phyloP scores from a whole-genome alignment of 2,888 invertebrate genomes.

The Aquatica leii region DNA sequence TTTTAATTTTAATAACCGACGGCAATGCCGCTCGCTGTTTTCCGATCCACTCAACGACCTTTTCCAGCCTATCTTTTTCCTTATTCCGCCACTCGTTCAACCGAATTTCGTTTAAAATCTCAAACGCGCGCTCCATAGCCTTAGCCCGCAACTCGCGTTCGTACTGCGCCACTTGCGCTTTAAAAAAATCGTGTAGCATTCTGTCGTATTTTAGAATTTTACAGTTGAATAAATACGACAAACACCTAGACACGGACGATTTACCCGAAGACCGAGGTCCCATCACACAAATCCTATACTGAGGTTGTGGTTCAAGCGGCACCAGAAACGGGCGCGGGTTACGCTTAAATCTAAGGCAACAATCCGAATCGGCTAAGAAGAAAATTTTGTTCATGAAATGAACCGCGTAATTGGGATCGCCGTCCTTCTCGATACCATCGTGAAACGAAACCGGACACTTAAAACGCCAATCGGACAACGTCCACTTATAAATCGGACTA shows the following conservation, averaged over 20 bases:
- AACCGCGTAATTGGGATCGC: slow-evolving; percentile 66
- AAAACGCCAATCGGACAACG: slow-evolving; percentile 67
- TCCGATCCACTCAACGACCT: slow-evolving; percentile 58
- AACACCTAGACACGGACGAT: slow-evolving; percentile 65
- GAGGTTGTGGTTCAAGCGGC: slow-evolving; percentile 66
- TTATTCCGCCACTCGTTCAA: slow-evolving; percentile 56
- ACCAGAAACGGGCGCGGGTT: slow-evolving; percentile 71
- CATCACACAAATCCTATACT: slow-evolving; percentile 67
- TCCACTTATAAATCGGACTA: slow-evolving; percentile 58
- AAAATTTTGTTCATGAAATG: slow-evolving; percentile 70
- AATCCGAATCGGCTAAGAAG: slow-evolving; percentile 64
- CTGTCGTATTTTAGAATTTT: slow-evolving; percentile 60
- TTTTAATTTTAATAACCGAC: too few relatives aligned
- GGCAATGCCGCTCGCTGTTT: slow-evolving; percentile 34
- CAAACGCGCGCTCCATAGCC: slow-evolving; percentile 42
- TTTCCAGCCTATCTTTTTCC: slow-evolving; percentile 58
- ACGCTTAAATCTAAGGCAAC: slow-evolving; percentile 64
- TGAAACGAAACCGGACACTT: slow-evolving; percentile 72
- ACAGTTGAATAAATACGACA: slow-evolving; percentile 65
- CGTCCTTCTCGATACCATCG: slow-evolving; percentile 63
- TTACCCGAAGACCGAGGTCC: slow-evolving; percentile 71
- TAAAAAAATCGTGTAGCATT: slow-evolving; percentile 43
- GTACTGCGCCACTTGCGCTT: slow-evolving; percentile 45
- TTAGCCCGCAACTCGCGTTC: slow-evolving; percentile 41
- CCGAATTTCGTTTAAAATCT: slow-evolving; percentile 43